phyloP scores from a whole-genome alignment of 2,888 invertebrate genomes.

The Smittia sp. region DNA sequence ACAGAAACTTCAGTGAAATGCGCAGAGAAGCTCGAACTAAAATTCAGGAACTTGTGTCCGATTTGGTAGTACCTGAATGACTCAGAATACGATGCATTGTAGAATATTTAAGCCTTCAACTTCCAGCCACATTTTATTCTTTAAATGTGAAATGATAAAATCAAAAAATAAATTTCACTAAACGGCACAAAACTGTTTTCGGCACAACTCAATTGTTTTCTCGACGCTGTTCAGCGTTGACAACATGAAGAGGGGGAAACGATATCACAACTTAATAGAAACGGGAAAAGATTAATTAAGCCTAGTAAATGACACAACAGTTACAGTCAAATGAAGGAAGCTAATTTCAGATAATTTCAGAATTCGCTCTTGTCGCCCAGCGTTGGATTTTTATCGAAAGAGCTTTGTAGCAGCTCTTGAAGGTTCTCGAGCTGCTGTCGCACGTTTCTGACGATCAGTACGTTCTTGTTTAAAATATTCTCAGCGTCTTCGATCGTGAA shows the following conservation, averaged over 20 bases:
- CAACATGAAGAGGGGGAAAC: no score
- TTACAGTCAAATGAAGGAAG: background rate
- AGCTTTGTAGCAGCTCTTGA: background rate
- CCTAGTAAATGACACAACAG: background rate
- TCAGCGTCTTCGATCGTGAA: slow-evolving; percentile 31
- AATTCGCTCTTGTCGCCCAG: slow-evolving; percentile 3
- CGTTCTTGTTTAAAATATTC: slow-evolving; percentile 16
- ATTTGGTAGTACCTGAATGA: no score
- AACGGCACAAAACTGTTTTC: background rate
- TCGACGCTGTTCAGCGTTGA: background rate
- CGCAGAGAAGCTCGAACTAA: no score
- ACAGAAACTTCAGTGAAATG: no score
- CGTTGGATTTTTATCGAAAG: background rate
- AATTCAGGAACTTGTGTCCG: no score
- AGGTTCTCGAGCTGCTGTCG: slow-evolving; percentile 15
- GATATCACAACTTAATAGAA: background rate
- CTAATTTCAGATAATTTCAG: slow-evolving; percentile 5
- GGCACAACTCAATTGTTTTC: background rate
- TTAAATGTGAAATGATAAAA: no score
- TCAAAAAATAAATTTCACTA: no score
- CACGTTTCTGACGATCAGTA: slow-evolving; percentile 20
- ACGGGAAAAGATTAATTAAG: background rate
- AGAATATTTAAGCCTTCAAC: no score
- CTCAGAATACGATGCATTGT: no score
- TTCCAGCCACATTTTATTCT: no score